A percentile compares a stretch with the other conserved stretches of the same genome.
Evolutionary conservation across 1,140 invertebrate genomes (phyloP).

Genomic region (Liolophura sinensis): DNA sequence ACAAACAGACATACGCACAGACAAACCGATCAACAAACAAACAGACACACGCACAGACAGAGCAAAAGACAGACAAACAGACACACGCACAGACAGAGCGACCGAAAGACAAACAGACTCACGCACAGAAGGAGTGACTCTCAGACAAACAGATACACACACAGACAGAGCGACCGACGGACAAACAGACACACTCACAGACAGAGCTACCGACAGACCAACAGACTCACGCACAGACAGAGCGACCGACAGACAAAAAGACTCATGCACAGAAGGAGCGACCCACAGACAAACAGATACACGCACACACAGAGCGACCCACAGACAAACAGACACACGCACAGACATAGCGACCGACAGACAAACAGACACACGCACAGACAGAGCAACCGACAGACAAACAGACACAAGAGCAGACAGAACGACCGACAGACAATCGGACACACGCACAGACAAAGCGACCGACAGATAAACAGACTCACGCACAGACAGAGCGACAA

Average conservation of each 20-base stretch:
- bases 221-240: conserved; percentile 24
- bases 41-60: too few species aligned
- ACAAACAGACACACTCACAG: conserved; percentile 21
- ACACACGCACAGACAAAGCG: conserved; percentile 15
- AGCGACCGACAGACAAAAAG: conserved; percentile 18
- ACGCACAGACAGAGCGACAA: conserved; percentile 20
- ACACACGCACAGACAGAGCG: conserved; percentile 16
- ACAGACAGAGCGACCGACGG: conserved; percentile 26
- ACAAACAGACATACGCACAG: too few species aligned
- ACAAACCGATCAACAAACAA: conserved; percentile 26
- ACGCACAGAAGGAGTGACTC: conserved; percentile 19
- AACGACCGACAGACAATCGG: conserved; percentile 25
- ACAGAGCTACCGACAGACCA: conserved; percentile 27
- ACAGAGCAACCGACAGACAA: conserved; percentile 25
- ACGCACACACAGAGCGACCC: conserved; percentile 6
- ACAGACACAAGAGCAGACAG: conserved; percentile 25
- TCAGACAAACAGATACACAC: conserved; percentile 17
- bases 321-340: conserved; percentile 18
- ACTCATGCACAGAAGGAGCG: conserved; percentile 26
- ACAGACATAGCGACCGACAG: conserved; percentile 17
- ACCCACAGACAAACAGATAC: conserved; percentile 20
- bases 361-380: conserved; percentile 22
- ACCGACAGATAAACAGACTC: conserved; percentile 21
- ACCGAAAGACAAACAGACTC: conserved; percentile 21
- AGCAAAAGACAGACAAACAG: conserved; percentile 27